Evolutionary conservation across 2,797 vertebrate species (phyloP), one percentile per base, ranked within the genome.

Genomic region (Apodemus agrarius): DNA sequence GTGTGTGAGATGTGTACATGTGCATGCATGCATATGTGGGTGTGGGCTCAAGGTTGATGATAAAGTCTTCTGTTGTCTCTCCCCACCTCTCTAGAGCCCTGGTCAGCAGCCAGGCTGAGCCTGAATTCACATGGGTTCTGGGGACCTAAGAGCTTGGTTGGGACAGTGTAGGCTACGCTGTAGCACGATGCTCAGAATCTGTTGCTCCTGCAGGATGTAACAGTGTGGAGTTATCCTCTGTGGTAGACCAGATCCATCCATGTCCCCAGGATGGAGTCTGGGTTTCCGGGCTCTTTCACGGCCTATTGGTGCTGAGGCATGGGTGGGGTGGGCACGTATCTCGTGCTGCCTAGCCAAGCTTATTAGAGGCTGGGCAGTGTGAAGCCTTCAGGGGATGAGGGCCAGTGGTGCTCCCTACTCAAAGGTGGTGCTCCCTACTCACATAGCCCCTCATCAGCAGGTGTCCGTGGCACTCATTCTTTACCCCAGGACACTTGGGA

Each of bases 171-270:
- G 57, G 57, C 16, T 59, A 31, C 49, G 57, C 22, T 7, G 12
- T 1, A 49, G 1, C 16, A 2, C 13, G 31, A 1, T 61, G 26
- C 37, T n/a, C 59, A 43, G 22, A 74, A 72, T 29, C 82, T 11
- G 0, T 57, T 43, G 59, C 26, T 65, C 72, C 7, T 1, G 5
- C 2, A 52, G 63, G 59, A 29, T 63, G 4, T 0, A 1, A 13
- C 43, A 5, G n/a, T 37, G 6, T 6, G 16, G 78, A 52, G n/a
- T 49, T 13, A 1, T 26, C 0, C 0, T n/a, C 76, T 79, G 29
- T 26, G 83, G 46, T 24, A 31, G 49, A 26, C 40, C 19, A 22
- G 75, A 40, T 54, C n/a, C 4, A 29, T 57, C 49, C 2, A 14
- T 82, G 6, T 65, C 17, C 72, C 52, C 13, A 3, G 69, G 81